These are phyloP conservation scores for Tromatobia lineatoria DNA, from an alignment of 2,888 invertebrate genomes.

Conservation along the genomic window DNA sequence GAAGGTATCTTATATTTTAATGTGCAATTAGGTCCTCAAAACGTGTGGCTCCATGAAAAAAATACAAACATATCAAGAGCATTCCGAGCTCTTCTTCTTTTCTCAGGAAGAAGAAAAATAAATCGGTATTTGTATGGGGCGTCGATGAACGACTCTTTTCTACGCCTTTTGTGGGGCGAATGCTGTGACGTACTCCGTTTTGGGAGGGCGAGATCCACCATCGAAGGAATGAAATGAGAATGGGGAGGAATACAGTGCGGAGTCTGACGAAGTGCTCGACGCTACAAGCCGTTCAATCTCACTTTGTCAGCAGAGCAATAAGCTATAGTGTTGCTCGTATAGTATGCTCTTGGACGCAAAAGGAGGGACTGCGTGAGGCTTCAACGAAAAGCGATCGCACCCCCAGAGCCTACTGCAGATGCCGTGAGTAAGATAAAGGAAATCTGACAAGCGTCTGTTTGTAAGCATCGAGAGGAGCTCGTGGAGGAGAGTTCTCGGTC, in stretches of 20 bases:
- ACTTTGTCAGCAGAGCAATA: slow-evolving; percentile 15
- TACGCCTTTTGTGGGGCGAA: slow-evolving; percentile 22
- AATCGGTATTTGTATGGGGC: slow-evolving; percentile 22
- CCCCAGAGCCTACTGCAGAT: slow-evolving; percentile 76
- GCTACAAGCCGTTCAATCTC: slow-evolving; percentile 5
- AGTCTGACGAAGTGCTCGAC: slow-evolving; percentile 14
- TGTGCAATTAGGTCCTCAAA: slow-evolving; percentile 24
- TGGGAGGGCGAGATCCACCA: background rate
- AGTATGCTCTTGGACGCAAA: slow-evolving; percentile 37
- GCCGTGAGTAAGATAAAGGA: slow-evolving; percentile 83
- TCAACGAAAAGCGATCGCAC: slow-evolving; percentile 68
- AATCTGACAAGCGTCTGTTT: slow-evolving; percentile 84
- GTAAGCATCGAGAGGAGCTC: slow-evolving; percentile 79
- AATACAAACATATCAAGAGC: slow-evolving; percentile 67
- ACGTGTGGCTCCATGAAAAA: slow-evolving; percentile 26
- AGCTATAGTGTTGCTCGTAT: slow-evolving; percentile 9
- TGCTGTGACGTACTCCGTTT: background rate
- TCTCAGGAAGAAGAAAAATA: slow-evolving; percentile 25
- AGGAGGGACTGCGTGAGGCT: slow-evolving; percentile 65
- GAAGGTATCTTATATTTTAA: slow-evolving; percentile 15
- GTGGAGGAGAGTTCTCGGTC: slow-evolving; percentile 65
- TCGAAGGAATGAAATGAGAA: slow-evolving; percentile 27
- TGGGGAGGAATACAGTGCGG: slow-evolving; percentile 12
- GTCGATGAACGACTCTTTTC: slow-evolving; percentile 21
- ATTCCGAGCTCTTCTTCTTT: slow-evolving; percentile 48